These are phyloP conservation scores for Cyclina sinensis DNA, from an alignment of 1,140 invertebrate genomes.

Conservation along the genomic window DNA sequence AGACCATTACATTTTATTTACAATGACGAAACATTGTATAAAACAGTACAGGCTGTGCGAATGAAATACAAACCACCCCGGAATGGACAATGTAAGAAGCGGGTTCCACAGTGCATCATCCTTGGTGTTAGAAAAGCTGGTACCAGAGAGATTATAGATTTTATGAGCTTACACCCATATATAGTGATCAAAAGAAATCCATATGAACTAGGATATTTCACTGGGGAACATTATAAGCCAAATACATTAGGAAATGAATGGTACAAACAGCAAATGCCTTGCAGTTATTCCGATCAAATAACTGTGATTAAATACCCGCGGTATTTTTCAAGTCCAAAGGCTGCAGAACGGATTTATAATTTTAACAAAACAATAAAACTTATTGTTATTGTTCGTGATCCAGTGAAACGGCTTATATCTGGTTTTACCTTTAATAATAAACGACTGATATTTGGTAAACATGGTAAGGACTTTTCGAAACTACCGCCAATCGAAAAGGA, in stretches of 20 bases:
- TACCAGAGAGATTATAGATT: slow-evolving; percentile 18
- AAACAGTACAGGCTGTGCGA: too few relatives aligned
- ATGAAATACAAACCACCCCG: neutral
- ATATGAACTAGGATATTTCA: slow-evolving; percentile 25
- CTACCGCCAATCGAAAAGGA: neutral
- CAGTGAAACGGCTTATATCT: neutral
- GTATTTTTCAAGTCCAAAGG: neutral
- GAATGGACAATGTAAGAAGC: slow-evolving; percentile 1
- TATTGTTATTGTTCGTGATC: slow-evolving; percentile 3
- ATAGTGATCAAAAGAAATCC: neutral
- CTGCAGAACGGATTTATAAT: neutral
- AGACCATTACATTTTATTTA: too few relatives aligned
- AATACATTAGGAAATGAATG: neutral
- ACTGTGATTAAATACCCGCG: neutral
- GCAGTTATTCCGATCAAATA: neutral
- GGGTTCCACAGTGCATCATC: neutral
- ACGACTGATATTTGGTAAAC: neutral
- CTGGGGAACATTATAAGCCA: too few relatives aligned
- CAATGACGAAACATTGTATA: too few relatives aligned
- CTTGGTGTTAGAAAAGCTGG: slow-evolving; percentile 10
- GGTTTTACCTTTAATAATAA: neutral
- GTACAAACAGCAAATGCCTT: slow-evolving; percentile 22
- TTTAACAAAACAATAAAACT: slow-evolving; percentile 17
- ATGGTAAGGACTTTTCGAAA: neutral
- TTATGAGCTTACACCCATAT: slow-evolving; percentile 21